These are phyloP conservation scores for Tipula unca DNA, from an alignment of 2,888 invertebrate genomes.

Conservation along the genomic window DNA sequence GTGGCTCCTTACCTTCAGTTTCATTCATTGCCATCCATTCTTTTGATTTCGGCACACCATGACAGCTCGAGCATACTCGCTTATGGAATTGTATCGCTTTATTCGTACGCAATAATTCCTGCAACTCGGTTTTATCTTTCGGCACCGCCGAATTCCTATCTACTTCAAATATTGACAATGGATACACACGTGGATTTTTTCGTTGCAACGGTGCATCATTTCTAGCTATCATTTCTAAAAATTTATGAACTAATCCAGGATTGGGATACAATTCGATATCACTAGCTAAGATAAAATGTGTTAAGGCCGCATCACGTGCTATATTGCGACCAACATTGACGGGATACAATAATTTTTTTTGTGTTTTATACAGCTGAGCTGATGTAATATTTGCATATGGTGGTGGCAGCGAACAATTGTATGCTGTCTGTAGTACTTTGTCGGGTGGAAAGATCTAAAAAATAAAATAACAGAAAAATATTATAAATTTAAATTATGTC, in stretches of 20 bases:
- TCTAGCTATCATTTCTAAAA: conserved; percentile 75
- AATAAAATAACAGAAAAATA: neutral
- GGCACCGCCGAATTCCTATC: conserved; percentile 56
- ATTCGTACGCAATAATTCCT: conserved; percentile 63
- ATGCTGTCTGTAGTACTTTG: conserved; percentile 51
- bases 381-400: conserved; percentile 60
- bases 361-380: conserved; percentile 64
- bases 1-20: conserved; percentile 46
- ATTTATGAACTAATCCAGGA: conserved; percentile 67
- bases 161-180: conserved; percentile 83
- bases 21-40: conserved; percentile 74
- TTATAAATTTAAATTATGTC: neutral
- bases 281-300: conserved; percentile 74
- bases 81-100: conserved; percentile 88
- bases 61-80: conserved; percentile 79
- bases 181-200: conserved; percentile 66
- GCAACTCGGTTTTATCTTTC: conserved; percentile 61
- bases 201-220: conserved; percentile 56
- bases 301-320: conserved; percentile 74
- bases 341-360: conserved; percentile 76
- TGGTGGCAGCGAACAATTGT: conserved; percentile 62
- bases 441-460: conserved; percentile 57
- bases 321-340: conserved; percentile 85
- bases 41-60: conserved; percentile 75
- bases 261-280: conserved; percentile 89